Percentiles rank a stretch among this genome's conserved stretches.
phyloP scores from a whole-genome alignment of 1,140 invertebrate genomes.

The Sminthurides bifidus region DNA sequence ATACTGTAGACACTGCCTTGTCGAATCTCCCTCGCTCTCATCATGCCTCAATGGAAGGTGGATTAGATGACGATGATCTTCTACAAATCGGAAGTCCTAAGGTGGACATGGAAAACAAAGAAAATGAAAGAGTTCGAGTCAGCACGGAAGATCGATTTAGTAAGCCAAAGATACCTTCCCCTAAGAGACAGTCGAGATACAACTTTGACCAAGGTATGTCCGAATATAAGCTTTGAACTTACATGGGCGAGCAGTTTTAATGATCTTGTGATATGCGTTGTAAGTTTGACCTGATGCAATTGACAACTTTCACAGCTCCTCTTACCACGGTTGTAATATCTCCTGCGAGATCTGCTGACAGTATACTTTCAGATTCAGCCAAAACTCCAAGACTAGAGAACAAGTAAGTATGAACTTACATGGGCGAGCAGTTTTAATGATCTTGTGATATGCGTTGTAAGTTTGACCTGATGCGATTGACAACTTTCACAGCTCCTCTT shows the following conservation, averaged over 20 bases:
- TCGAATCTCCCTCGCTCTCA: constrained; percentile 31
- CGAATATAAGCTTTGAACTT: too few relatives aligned
- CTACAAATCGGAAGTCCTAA: constrained; percentile 34
- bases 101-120: constrained; percentile 17
- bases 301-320: background rate
- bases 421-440: too few relatives aligned
- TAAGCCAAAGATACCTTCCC: constrained; percentile 29
- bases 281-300: background rate
- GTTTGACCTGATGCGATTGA: background rate
- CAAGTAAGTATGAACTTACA: constrained; percentile 12
- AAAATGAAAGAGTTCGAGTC: constrained; percentile 28
- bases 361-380: constrained; percentile 15
- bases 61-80: constrained; percentile 36
- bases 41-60: constrained; percentile 38
- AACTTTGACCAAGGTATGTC: background rate
- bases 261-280: too few relatives aligned
- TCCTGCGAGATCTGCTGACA: constrained; percentile 29
- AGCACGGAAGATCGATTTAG: constrained; percentile 18
- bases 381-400: constrained; percentile 24
- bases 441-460: too few relatives aligned
- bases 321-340: constrained; percentile 8
- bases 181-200: constrained; percentile 20
- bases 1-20: constrained; percentile 16
- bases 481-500: background rate
- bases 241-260: too few relatives aligned